Evolutionary conservation across 2,113 vertebrate species (phyloP), one percentile per base, ranked within the genome.

Genomic region (Mesembrinibis cayennensis): DNA sequence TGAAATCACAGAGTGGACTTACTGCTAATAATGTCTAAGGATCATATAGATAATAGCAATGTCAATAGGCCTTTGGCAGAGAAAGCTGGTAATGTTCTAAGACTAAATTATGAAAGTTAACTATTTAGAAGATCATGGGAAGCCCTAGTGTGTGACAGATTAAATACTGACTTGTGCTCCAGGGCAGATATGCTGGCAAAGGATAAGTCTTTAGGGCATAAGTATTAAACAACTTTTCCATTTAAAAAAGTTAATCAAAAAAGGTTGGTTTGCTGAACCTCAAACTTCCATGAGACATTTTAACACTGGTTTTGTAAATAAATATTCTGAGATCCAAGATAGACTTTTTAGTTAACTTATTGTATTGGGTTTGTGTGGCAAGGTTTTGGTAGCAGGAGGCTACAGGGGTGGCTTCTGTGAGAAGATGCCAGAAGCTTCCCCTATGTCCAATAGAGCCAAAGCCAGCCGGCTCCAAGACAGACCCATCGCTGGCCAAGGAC

Each of bases 401-500:
- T 65, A 30, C 3, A 18, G 25, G 10, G 5, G 5, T 44, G 26
- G 4, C 10, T 71, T 62, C 40, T 71, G 18, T n/a, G 4, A 82
- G 47, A 55, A 71, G 45, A 2, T 71, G 50, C 21, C 4, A 16
- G 69, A 67, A 53, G 19, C 20, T 32, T 71, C 16, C 8, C 10
- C 27, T 6, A 3, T n/a, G 44, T 53, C 42, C 3, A 0, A 26
- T 2, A 10, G 25, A 66, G 56, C 3, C 63, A 72, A 10, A 23
- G 18, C 21, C 25, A 30, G 14, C 17, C 1, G 3, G 4, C 45
- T 81, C 36, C 16, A 47, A 53, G 45, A 16, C 0, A 4, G 11
- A 50, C 5, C 13, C 0, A 0, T 15, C 1, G 2, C 50, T 61
- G 69, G 27, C 36, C 32, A 67, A 72, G n/a, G 69, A 45, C 0